Percentiles rank a stretch among this genome's conserved stretches.
phyloP scores from a whole-genome alignment of 2,888 invertebrate genomes.

The Amphipyra berbera region DNA sequence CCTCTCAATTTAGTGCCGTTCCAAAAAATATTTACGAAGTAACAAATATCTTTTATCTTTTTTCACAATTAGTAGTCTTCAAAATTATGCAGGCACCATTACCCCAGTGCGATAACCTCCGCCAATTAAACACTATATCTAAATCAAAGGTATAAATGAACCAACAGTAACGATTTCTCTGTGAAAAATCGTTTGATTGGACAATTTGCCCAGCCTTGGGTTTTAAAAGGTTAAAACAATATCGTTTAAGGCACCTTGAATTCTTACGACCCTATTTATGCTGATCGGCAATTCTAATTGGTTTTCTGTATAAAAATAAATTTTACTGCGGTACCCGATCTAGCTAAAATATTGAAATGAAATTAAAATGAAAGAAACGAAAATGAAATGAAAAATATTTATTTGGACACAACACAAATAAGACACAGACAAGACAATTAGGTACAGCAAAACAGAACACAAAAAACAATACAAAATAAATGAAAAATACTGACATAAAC shows the following conservation, averaged over 20 bases:
- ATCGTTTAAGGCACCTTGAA: conserved; percentile 70
- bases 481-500: no score
- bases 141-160: conserved; percentile 61
- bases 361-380: no score
- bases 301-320: conserved; percentile 11
- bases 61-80: not conserved
- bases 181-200: conserved; percentile 75
- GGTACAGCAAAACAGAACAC: no score
- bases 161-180: conserved; percentile 57
- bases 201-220: conserved; percentile 69
- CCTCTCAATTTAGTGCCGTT: no score
- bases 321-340: conserved; percentile 1
- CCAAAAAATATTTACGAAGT: no score
- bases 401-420: no score
- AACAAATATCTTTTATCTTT: not conserved
- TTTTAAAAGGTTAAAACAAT: conserved; percentile 69
- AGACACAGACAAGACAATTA: no score
- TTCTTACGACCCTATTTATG: conserved; percentile 48
- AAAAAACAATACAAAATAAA: no score
- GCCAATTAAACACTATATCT: conserved; percentile 47
- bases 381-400: no score
- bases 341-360: not conserved
- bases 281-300: conserved; percentile 28
- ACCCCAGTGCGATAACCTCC: conserved; percentile 52
- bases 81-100: conserved; percentile 38